phyloP scores from a whole-genome alignment of 2,113 vertebrate species.

The Mobula birostris region DNA sequence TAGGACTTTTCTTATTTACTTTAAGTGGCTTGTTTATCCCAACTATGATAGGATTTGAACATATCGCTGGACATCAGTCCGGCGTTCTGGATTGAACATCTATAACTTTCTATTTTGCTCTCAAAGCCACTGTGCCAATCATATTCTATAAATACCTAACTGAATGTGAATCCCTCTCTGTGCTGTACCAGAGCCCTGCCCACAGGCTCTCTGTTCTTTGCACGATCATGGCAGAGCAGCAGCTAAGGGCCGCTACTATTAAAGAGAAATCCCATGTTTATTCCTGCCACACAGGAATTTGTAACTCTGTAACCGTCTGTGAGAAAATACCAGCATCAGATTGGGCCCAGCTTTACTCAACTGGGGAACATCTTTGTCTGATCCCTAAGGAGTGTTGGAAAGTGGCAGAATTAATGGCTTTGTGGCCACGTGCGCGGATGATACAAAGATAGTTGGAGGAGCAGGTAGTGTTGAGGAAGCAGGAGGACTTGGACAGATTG shows the following conservation, averaged over 20 bases:
- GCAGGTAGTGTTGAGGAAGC: too few relatives aligned
- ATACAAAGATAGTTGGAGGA: too few relatives aligned
- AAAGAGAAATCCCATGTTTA: background rate
- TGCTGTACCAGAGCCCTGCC: background rate
- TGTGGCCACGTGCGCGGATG: too few relatives aligned
- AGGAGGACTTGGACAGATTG: too few relatives aligned
- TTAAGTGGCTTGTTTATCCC: too few relatives aligned
- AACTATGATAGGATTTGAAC: too few relatives aligned
- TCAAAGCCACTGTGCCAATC: background rate
- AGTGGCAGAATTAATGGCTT: background rate
- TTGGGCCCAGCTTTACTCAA: background rate
- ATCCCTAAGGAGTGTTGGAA: background rate
- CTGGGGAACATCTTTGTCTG: background rate
- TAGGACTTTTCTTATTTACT: too few relatives aligned
- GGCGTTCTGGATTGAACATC: too few relatives aligned
- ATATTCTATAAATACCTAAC: background rate
- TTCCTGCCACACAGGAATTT: background rate
- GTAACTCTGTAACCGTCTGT: background rate
- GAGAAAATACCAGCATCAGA: background rate
- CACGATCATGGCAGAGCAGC: background rate
- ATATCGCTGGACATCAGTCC: too few relatives aligned
- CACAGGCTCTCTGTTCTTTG: background rate
- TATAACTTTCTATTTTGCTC: too few relatives aligned
- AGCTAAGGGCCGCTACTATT: background rate
- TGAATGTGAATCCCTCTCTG: too few relatives aligned